Evolutionary conservation across 1,140 invertebrate genomes (phyloP).

Genomic region (Ceratina calcarata): DNA sequence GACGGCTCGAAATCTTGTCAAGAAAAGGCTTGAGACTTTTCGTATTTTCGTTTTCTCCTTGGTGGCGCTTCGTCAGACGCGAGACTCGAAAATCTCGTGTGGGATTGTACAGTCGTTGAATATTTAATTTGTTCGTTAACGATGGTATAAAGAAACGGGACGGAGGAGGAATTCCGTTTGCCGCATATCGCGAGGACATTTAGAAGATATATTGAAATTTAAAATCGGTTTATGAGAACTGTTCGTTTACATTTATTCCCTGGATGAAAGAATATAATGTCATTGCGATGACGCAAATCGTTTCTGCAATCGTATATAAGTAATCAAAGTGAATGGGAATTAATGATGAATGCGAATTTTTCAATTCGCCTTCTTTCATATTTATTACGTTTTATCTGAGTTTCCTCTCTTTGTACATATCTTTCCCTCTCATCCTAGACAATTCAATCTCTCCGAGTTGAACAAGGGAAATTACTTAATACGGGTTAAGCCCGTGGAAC

Average conservation of each 20-base stretch:
- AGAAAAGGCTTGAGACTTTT: neutral
- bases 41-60: constrained; percentile 2
- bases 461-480: constrained; percentile 33
- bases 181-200: neutral
- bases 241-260: too few species aligned
- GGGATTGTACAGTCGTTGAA: neutral
- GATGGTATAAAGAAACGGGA: neutral
- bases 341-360: neutral
- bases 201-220: neutral
- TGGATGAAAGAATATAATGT: too few species aligned
- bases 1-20: neutral
- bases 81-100: neutral
- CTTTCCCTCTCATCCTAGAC: neutral
- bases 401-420: neutral
- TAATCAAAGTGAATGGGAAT: neutral
- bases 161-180: neutral
- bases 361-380: neutral
- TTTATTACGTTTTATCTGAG: neutral
- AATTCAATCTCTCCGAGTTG: constrained; percentile 8
- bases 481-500: constrained; percentile 6
- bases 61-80: neutral
- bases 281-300: too few species aligned
- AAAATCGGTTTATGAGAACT: too few species aligned
- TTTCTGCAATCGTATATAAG: too few species aligned
- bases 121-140: constrained; percentile 12